A percentile compares a stretch with the other conserved stretches of the same genome.
Evolutionary conservation across 2,888 invertebrate species (phyloP).

Genomic region (Gastracanthus pulcherrimus): DNA sequence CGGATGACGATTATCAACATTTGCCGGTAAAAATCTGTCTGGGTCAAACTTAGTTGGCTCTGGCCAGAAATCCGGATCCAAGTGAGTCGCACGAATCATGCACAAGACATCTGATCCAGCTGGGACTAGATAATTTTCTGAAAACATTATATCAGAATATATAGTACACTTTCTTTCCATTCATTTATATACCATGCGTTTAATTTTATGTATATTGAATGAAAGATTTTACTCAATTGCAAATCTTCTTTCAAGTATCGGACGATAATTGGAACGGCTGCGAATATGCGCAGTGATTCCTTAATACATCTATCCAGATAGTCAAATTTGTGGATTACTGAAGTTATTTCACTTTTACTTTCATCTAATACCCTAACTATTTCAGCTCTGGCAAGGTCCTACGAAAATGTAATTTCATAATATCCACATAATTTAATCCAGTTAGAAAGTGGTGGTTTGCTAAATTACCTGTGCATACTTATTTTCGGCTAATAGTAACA

Average conservation of each 20-base stretch:
- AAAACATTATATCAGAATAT: neutral
- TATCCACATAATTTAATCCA: too few relatives aligned
- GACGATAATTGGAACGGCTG: neutral
- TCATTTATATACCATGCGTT: too few relatives aligned
- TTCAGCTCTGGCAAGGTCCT: neutral
- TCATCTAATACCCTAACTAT: neutral
- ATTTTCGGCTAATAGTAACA: neutral
- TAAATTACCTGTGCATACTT: neutral
- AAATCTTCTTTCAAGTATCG: neutral
- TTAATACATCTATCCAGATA: neutral
- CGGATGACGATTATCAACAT: slow-evolving; percentile 38
- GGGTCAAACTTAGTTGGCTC: slow-evolving; percentile 76
- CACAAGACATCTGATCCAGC: neutral
- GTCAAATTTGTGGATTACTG: neutral
- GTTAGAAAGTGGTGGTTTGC: neutral
- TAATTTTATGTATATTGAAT: too few relatives aligned
- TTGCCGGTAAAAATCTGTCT: slow-evolving; percentile 66
- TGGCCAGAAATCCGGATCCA: slow-evolving; percentile 75
- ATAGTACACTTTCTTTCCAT: neutral
- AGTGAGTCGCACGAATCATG: slow-evolving; percentile 71
- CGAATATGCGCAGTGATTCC: neutral
- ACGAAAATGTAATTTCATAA: neutral
- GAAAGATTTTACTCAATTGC: neutral
- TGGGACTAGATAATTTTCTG: neutral
- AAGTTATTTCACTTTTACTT: neutral